Conservation (phyloP, 2,888 invertebrate genomes). For the Lochmaea crataegi region DNA sequence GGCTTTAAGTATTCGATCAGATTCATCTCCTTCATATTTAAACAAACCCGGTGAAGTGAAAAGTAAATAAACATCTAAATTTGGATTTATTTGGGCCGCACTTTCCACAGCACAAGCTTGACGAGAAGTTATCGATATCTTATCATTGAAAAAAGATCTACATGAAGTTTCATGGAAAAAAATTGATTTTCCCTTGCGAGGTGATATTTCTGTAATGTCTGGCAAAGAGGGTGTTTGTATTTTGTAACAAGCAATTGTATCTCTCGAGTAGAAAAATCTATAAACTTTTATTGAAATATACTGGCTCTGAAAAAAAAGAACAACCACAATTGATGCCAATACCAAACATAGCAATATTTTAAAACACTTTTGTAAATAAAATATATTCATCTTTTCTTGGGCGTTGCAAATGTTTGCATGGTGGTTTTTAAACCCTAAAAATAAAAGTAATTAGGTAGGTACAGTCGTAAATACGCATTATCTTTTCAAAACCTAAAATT, state of each 20-base stretch:
- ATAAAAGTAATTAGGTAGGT: not conserved
- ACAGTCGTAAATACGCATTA: too few species aligned
- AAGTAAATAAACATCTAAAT: conserved; percentile 69
- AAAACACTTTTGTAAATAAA: conserved; percentile 39
- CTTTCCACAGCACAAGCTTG: conserved; percentile 79
- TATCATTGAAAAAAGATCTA: conserved; percentile 60
- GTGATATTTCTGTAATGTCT: conserved; percentile 56
- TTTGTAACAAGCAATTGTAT: conserved; percentile 57
- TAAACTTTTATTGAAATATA: conserved; percentile 39
- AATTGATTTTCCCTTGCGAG: conserved; percentile 66
- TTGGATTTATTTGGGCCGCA: conserved; percentile 72
- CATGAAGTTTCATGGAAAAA: conserved; percentile 79
- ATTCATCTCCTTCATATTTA: conserved; percentile 50
- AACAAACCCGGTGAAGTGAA: conserved; percentile 66
- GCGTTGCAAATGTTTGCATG: conserved; percentile 12
- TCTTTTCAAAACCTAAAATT: not conserved
- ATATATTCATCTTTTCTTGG: conserved; percentile 35
- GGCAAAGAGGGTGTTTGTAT: conserved; percentile 52
- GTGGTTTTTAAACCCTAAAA: not conserved
- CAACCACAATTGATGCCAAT: conserved; percentile 18
- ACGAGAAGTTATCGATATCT: conserved; percentile 67
- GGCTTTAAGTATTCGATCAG: conserved; percentile 60
- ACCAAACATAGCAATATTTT: conserved; percentile 35
- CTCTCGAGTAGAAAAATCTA: conserved; percentile 48
- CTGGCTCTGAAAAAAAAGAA: conserved; percentile 19